Percentiles rank a stretch among this genome's conserved stretches.
phyloP scores from a whole-genome alignment of 2,797 vertebrate genomes.

The Poecile montanus region DNA sequence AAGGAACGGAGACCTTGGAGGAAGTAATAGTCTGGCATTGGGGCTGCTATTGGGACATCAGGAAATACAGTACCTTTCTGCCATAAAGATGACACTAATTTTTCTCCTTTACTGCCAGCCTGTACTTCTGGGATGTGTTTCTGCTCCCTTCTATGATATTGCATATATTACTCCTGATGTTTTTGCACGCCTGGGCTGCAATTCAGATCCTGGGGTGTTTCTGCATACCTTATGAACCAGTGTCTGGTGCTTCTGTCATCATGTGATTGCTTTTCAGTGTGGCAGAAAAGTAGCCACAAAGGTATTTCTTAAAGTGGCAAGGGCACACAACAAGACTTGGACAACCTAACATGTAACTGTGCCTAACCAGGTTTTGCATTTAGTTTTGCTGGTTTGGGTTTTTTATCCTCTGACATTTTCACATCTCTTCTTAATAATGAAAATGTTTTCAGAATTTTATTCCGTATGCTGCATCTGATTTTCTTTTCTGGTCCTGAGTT shows the following conservation, averaged over 20 bases:
- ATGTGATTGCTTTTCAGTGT: background rate
- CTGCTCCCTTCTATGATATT: background rate
- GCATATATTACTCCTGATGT: accelerated
- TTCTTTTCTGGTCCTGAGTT: background rate
- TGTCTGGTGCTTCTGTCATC: background rate
- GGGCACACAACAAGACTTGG: background rate
- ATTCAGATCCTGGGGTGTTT: background rate
- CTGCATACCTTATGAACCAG: background rate
- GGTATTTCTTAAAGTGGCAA: background rate
- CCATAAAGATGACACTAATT: background rate
- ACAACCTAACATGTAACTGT: background rate
- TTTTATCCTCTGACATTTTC: background rate
- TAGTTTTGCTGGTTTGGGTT: background rate
- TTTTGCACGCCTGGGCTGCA: background rate
- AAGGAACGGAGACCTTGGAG: background rate
- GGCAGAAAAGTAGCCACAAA: background rate
- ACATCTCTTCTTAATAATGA: background rate
- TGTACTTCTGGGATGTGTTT: background rate
- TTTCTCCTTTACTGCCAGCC: background rate
- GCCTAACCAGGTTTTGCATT: background rate
- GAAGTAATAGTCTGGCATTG: background rate
- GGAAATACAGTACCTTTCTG: background rate
- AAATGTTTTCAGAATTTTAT: background rate
- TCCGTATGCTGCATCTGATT: background rate
- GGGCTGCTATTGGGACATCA: accelerated